Conservation (phyloP, 2,888 invertebrate genomes). For the Papilio gigon region DNA sequence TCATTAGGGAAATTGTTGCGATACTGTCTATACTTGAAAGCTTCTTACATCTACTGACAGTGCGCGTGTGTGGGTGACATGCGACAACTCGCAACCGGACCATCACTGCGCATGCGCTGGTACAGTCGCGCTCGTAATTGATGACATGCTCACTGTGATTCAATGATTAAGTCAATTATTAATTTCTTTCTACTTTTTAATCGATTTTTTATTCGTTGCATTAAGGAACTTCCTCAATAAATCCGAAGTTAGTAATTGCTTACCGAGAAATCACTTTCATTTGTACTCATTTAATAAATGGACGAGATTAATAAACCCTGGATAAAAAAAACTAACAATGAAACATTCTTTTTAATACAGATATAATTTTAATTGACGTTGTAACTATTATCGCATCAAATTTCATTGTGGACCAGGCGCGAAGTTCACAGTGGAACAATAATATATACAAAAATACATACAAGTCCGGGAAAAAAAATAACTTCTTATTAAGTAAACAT, state of each 20-base stretch:
- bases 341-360: no score
- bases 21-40: constrained; percentile 1
- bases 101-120: constrained; percentile 33
- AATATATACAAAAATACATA: no score
- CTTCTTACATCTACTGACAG: constrained; percentile 20
- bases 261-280: background rate
- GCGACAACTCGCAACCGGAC: constrained; percentile 21
- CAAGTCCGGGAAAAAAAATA: background rate
- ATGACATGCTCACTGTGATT: constrained; percentile 32
- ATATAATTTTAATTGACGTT: no score
- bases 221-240: constrained; percentile 12
- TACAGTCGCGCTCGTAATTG: constrained; percentile 36
- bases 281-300: background rate
- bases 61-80: constrained; percentile 21
- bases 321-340: no score
- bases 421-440: no score
- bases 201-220: constrained; percentile 5
- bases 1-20: background rate
- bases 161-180: constrained; percentile 30
- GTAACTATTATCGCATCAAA: no score
- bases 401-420: no score
- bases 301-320: background rate
- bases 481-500: no score
- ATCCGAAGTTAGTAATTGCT: background rate
- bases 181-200: constrained; percentile 18